Evolutionary conservation across 2,888 invertebrate species (phyloP).

Genomic region (Rotaria sp.): DNA sequence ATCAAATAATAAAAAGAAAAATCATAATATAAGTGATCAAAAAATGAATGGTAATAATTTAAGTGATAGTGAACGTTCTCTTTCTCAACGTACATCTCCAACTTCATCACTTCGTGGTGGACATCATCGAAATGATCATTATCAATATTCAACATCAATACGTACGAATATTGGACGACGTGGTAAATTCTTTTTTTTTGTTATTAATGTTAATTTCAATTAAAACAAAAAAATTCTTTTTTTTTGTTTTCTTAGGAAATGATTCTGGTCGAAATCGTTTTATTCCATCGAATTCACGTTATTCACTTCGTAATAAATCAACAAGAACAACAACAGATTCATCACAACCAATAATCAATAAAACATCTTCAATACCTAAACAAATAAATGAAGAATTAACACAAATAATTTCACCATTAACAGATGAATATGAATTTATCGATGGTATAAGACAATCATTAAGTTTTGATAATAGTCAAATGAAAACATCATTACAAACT

Average conservation of each 20-base stretch:
- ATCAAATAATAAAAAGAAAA: neutral
- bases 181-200: neutral
- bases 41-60: neutral
- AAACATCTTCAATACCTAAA: neutral
- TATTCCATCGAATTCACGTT: neutral
- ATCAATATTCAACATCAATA: neutral
- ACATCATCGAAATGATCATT: neutral
- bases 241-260: neutral
- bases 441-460: neutral
- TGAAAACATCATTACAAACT: neutral
- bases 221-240: neutral
- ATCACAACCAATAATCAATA: neutral
- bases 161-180: neutral
- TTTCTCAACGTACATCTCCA: neutral
- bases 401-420: neutral
- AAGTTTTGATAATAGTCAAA: neutral
- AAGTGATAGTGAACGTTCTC: neutral
- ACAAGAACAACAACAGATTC: neutral
- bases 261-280: neutral
- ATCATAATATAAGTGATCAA: neutral
- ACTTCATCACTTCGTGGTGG: neutral
- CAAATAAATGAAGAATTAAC: neutral
- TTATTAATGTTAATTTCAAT: no score
- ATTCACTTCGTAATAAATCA: neutral
- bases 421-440: neutral